Evolutionary conservation across 2,888 invertebrate species (phyloP).

Genomic region (Atherix ibis): DNA sequence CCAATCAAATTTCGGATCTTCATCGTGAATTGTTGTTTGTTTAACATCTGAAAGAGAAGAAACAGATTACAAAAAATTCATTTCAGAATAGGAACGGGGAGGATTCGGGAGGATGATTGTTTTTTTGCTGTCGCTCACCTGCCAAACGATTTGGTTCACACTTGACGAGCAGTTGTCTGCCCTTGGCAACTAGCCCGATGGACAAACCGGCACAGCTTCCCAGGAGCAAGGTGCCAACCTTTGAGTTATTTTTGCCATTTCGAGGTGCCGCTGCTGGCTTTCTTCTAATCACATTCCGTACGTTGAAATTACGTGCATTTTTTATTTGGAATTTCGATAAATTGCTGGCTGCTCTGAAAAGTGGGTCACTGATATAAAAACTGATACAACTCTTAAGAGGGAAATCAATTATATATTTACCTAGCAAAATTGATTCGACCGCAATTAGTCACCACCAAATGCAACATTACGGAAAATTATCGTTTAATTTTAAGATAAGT

Average conservation of each 20-base stretch:
- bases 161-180: slow-evolving; percentile 14
- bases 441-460: slow-evolving; percentile 4
- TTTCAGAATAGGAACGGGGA: too few species aligned
- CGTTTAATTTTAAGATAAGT: slow-evolving; percentile 1
- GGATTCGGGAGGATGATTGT: too few species aligned
- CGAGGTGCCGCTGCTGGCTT: too few species aligned
- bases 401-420: too few species aligned
- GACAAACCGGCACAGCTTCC: slow-evolving; percentile 22
- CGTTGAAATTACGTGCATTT: too few species aligned
- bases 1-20: slow-evolving; percentile 61
- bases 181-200: slow-evolving; percentile 19
- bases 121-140: slow-evolving; percentile 9
- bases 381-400: too few species aligned
- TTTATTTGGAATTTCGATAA: too few species aligned
- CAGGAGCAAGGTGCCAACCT: slow-evolving; percentile 15
- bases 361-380: too few species aligned
- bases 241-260: slow-evolving; percentile 1
- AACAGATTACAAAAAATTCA: too few species aligned
- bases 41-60: slow-evolving; percentile 16
- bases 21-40: slow-evolving; percentile 29
- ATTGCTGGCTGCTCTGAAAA: too few species aligned
- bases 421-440: slow-evolving; percentile 3
- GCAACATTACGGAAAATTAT: slow-evolving; percentile 6
- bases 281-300: slow-evolving; percentile 1
- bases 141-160: slow-evolving; percentile 26